A percentile compares a stretch with the other conserved stretches of the same genome.
phyloP scores from a whole-genome alignment of 2,797 vertebrate species.

The Channa striata region DNA sequence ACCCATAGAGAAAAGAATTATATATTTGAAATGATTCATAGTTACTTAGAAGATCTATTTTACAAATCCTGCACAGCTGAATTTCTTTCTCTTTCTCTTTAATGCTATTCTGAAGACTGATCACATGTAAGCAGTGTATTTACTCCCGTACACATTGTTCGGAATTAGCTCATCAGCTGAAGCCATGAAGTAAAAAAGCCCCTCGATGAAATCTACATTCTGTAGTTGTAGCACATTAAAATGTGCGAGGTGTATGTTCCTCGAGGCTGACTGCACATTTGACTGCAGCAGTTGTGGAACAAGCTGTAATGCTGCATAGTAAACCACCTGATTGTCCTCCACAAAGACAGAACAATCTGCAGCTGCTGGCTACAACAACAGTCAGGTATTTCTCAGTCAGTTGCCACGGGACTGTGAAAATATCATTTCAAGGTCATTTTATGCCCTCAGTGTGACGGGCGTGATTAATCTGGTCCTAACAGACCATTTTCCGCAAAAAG shows the following conservation, averaged over 20 bases:
- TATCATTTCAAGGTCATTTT: slow-evolving; percentile 42
- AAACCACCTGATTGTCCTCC: slow-evolving; percentile 46
- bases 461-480: slow-evolving; percentile 41
- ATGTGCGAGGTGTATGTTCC: slow-evolving; percentile 27
- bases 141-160: slow-evolving; percentile 14
- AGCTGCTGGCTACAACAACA: slow-evolving; percentile 26
- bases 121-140: slow-evolving; percentile 21
- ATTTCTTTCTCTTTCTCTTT: background rate
- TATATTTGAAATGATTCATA: slow-evolving; percentile 9
- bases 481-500: slow-evolving; percentile 9
- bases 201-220: slow-evolving; percentile 45
- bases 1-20: background rate
- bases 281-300: slow-evolving; percentile 42
- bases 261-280: slow-evolving; percentile 46
- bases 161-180: slow-evolving; percentile 27
- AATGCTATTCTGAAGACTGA: background rate
- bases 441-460: slow-evolving; percentile 26
- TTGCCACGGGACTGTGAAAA: slow-evolving; percentile 27
- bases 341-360: slow-evolving; percentile 18
- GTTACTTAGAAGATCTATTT: too few relatives aligned
- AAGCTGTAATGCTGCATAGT: slow-evolving; percentile 45
- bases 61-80: background rate
- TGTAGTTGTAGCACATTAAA: slow-evolving; percentile 37
- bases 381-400: slow-evolving; percentile 16
- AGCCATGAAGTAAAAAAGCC: background rate